Conservation (phyloP, 2,113 vertebrate species). For the Dolichallabes microphthalmus region DNA sequence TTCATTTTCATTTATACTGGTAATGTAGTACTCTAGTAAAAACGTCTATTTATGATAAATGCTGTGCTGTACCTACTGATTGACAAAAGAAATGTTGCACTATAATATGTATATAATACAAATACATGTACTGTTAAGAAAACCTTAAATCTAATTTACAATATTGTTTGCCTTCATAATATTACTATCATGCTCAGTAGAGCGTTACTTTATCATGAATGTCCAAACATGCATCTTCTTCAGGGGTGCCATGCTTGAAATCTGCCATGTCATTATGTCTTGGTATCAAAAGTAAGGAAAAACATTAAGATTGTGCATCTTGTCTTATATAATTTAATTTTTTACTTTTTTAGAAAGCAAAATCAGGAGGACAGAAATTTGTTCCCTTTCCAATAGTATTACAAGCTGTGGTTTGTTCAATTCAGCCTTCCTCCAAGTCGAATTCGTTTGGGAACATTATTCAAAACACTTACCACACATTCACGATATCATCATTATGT, state of each 20-base stretch:
- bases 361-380: neutral
- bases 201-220: too few relatives aligned
- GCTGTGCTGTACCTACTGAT: neutral
- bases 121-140: too few relatives aligned
- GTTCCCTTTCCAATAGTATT: neutral
- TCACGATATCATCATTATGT: conserved; percentile 36
- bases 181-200: too few relatives aligned
- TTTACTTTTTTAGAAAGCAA: neutral
- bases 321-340: neutral
- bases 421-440: conserved; percentile 19
- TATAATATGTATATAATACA: too few relatives aligned
- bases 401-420: conserved; percentile 43
- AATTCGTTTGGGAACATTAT: conserved; percentile 26
- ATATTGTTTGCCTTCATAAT: too few relatives aligned
- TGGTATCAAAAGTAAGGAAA: too few relatives aligned
- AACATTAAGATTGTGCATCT: neutral
- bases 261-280: too few relatives aligned
- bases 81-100: too few relatives aligned
- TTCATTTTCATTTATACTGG: neutral
- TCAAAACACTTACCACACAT: conserved; percentile 28
- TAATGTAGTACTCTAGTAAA: neutral
- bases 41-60: neutral
- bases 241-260: too few relatives aligned
- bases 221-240: too few relatives aligned
- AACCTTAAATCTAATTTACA: too few relatives aligned